Conservation (phyloP, 2,113 vertebrate genomes). For the Numenius arquata region DNA sequence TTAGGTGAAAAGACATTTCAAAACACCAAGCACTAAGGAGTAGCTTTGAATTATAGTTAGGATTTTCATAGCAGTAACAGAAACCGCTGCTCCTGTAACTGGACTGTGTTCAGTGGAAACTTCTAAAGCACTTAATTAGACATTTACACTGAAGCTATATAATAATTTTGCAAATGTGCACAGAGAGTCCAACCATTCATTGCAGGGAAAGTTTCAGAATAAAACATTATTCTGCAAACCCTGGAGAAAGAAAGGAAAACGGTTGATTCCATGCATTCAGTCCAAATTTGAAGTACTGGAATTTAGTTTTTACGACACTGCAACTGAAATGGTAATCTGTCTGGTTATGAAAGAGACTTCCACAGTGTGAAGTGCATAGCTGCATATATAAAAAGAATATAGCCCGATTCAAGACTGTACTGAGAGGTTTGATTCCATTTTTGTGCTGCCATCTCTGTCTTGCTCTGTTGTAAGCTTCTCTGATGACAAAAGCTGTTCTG, state of each 20-base stretch:
- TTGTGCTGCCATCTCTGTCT: background rate
- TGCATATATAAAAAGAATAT: background rate
- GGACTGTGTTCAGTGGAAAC: background rate
- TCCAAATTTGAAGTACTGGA: background rate
- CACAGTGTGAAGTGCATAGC: background rate
- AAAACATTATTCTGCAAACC: background rate
- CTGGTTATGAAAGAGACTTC: background rate
- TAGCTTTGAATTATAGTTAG: background rate
- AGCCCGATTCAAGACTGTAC: background rate
- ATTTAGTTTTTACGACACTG: background rate
- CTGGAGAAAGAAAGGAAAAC: background rate
- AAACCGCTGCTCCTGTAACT: background rate
- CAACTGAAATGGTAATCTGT: background rate
- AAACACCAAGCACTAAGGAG: background rate
- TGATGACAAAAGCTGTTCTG: background rate
- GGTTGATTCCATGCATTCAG: accelerated
- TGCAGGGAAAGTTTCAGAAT: background rate
- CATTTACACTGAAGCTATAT: background rate
- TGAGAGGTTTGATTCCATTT: background rate
- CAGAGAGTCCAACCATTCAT: background rate
- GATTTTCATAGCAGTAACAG: background rate
- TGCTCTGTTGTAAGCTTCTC: background rate
- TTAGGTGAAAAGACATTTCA: background rate
- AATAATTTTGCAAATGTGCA: background rate
- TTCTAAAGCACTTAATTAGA: background rate